Conservation (phyloP, 37 sponge, comb jelly and placozoan species). For the Theonella swinhoei region DNA sequence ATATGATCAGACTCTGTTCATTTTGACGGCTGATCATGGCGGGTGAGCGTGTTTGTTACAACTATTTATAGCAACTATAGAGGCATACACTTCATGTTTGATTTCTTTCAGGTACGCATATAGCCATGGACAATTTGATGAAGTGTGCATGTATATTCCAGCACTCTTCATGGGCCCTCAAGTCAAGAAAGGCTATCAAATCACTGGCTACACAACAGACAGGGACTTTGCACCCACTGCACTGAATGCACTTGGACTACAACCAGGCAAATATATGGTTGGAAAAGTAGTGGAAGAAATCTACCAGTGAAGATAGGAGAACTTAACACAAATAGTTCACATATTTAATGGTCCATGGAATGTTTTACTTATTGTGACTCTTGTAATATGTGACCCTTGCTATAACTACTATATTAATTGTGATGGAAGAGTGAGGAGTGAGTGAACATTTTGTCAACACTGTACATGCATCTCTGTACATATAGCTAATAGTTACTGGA, state of each 20-base stretch:
- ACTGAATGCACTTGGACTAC: conserved; percentile 36
- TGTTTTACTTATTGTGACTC: too few relatives aligned
- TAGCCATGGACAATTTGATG: conserved; percentile 25
- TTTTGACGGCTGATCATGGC: conserved; percentile 40
- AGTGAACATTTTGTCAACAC: too few relatives aligned
- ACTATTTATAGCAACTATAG: too few relatives aligned
- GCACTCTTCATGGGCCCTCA: conserved; percentile 42
- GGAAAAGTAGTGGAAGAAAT: conserved; percentile 37
- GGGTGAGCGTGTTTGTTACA: too few relatives aligned
- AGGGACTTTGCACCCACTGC: conserved; percentile 47
- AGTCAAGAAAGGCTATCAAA: conserved; percentile 14
- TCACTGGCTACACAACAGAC: conserved; percentile 14
- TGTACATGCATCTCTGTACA: too few relatives aligned
- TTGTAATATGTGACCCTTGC: too few relatives aligned
- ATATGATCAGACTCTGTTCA: conserved; percentile 12
- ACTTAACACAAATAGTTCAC: background rate
- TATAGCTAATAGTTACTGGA: too few relatives aligned
- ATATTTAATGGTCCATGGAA: background rate
- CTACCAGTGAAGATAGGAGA: background rate
- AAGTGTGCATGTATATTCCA: conserved; percentile 31
- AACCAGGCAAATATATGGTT: conserved; percentile 30
- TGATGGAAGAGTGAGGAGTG: too few relatives aligned
- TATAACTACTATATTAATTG: too few relatives aligned
- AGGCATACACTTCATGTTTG: background rate
- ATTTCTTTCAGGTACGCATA: background rate